These are phyloP conservation scores for Danionella dracula DNA, from an alignment of 2,797 vertebrate species.

Conservation along the genomic window DNA sequence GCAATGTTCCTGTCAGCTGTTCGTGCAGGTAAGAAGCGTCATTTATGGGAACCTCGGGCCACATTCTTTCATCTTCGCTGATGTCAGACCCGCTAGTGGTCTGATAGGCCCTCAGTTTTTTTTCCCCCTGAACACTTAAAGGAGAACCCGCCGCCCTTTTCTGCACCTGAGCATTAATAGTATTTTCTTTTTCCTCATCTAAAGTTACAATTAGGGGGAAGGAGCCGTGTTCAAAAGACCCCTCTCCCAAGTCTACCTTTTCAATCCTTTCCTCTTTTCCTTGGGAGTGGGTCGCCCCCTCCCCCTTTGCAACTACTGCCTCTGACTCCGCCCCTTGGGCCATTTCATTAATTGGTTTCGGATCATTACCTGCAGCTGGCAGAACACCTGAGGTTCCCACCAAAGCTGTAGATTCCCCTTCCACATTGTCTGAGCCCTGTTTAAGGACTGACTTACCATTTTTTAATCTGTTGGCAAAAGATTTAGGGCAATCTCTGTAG, in stretches of 20 bases:
- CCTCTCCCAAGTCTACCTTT: not conserved
- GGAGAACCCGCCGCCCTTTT: constrained; percentile 14
- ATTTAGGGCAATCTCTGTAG: not conserved
- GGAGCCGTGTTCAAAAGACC: not conserved
- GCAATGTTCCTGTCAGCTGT: not conserved
- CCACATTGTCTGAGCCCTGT: not conserved
- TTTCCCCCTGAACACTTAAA: not conserved
- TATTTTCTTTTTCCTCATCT: not conserved
- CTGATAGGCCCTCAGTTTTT: not conserved
- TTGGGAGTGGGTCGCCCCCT: too few species aligned
- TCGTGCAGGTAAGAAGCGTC: not conserved
- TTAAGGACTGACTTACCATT: not conserved
- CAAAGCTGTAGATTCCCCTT: not conserved
- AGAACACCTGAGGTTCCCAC: not conserved
- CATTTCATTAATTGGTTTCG: not conserved
- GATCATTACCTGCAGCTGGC: not conserved
- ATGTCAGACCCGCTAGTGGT: too few species aligned
- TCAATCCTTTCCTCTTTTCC: too few species aligned
- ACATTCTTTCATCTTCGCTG: not conserved
- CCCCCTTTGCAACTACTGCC: rapidly evolving
- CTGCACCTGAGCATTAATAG: not conserved
- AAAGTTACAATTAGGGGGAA: not conserved
- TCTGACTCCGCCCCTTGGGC: not conserved
- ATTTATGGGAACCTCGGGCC: not conserved
- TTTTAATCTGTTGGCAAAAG: not conserved